A percentile compares a stretch with the other conserved stretches of the same genome.
These are phyloP conservation scores for Ancistrus triradiatus DNA, from an alignment of 2,113 vertebrate genomes.

Conservation along the genomic window DNA sequence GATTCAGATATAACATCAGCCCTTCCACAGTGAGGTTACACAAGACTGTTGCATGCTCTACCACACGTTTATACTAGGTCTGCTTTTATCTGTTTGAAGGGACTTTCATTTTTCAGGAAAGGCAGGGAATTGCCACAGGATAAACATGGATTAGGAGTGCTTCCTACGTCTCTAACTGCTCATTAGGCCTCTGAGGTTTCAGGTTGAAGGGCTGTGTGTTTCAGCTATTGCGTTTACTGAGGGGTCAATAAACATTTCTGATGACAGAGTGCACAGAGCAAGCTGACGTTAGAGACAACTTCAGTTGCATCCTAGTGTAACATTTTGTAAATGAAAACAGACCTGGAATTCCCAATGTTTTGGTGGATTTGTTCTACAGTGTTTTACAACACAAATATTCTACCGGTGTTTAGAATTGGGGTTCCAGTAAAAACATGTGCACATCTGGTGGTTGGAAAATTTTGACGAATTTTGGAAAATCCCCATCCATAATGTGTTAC, in stretches of 20 bases:
- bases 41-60: background rate
- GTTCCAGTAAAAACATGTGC: too few species aligned
- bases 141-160: background rate
- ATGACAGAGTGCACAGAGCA: slow-evolving; percentile 11
- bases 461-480: too few species aligned
- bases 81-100: slow-evolving; percentile 37
- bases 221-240: background rate
- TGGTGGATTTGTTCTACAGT: background rate
- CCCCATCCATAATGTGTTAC: too few species aligned
- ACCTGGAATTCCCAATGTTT: too few species aligned
- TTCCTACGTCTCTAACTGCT: slow-evolving; percentile 1
- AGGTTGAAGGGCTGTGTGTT: slow-evolving; percentile 17
- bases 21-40: slow-evolving; percentile 14
- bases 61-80: slow-evolving; percentile 46
- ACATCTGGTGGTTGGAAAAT: too few species aligned
- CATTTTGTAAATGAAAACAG: background rate
- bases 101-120: background rate
- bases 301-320: background rate
- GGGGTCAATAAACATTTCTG: slow-evolving; percentile 12
- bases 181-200: slow-evolving; percentile 17
- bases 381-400: background rate
- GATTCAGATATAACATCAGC: background rate
- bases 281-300: background rate
- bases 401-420: background rate
- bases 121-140: background rate